Conservation (phyloP, 1,140 invertebrate species). For the Drosophila jambulina region DNA sequence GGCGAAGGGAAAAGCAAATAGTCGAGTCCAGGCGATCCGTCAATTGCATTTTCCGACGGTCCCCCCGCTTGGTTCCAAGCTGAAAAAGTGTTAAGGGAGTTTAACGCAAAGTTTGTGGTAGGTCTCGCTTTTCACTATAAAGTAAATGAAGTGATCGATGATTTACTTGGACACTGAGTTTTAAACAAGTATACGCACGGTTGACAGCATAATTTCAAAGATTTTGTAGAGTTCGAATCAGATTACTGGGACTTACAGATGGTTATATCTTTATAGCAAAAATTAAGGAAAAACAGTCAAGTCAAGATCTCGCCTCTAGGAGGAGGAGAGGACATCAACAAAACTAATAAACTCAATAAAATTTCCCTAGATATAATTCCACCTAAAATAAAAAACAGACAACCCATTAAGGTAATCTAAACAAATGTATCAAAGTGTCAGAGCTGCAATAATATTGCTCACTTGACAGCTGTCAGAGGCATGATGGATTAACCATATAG, state of each 20-base stretch:
- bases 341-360: neutral
- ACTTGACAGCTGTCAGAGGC: constrained; percentile 37
- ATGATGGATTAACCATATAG: constrained; percentile 41
- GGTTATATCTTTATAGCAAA: neutral
- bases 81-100: neutral
- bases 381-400: constrained; percentile 5
- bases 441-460: constrained; percentile 26
- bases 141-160: constrained; percentile 7
- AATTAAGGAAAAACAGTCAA: neutral
- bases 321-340: neutral
- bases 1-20: constrained; percentile 17
- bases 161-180: constrained; percentile 3
- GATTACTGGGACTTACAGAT: neutral
- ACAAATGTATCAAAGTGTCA: constrained; percentile 39
- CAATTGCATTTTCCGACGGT: constrained; percentile 13
- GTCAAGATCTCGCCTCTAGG: neutral
- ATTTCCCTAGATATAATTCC: neutral
- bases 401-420: constrained; percentile 40
- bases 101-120: constrained; percentile 4
- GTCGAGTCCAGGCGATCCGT: constrained; percentile 13
- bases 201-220: neutral
- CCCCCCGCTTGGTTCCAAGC: neutral
- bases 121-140: neutral
- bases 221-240: neutral
- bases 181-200: neutral